Evolutionary conservation across 92 coral and sea anemone species (phyloP).

Genomic region (Diadumene lineata): DNA sequence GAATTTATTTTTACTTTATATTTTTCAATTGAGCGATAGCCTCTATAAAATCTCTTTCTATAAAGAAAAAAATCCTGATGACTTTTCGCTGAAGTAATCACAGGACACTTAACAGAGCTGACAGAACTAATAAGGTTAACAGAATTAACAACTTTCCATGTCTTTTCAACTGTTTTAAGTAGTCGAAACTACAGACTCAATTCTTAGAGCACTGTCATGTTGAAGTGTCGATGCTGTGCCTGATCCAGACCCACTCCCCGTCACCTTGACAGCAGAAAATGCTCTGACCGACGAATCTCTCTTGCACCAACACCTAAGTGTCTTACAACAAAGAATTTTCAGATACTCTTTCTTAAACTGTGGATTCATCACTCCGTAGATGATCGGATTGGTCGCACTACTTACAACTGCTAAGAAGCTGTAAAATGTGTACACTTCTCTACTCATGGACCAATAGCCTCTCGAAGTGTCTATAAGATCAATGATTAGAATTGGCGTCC

Average conservation of each 20-base stretch:
- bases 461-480: conserved; percentile 53
- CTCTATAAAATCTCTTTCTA: too few species aligned
- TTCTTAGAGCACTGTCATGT: too few species aligned
- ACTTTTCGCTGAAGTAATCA: too few species aligned
- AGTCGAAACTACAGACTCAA: conserved; percentile 6
- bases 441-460: conserved; percentile 36
- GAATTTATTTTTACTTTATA: too few species aligned
- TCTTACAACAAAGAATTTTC: conserved; percentile 25
- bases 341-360: conserved; percentile 32
- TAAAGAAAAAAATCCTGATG: too few species aligned
- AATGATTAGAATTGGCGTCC: conserved; percentile 51
- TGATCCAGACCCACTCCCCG: too few species aligned
- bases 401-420: conserved; percentile 38
- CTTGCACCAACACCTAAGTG: background rate
- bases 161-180: too few species aligned
- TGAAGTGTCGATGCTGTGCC: too few species aligned
- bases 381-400: conserved; percentile 37
- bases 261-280: background rate
- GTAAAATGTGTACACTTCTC: conserved; percentile 30
- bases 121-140: too few species aligned
- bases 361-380: conserved; percentile 38
- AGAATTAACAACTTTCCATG: too few species aligned
- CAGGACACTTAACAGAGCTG: too few species aligned
- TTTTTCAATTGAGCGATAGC: too few species aligned
- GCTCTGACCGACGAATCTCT: background rate